A percentile compares a stretch with the other conserved stretches of the same genome.
These are phyloP conservation scores for Chelon auratus DNA, from an alignment of 2,797 vertebrate species.

Conservation along the genomic window DNA sequence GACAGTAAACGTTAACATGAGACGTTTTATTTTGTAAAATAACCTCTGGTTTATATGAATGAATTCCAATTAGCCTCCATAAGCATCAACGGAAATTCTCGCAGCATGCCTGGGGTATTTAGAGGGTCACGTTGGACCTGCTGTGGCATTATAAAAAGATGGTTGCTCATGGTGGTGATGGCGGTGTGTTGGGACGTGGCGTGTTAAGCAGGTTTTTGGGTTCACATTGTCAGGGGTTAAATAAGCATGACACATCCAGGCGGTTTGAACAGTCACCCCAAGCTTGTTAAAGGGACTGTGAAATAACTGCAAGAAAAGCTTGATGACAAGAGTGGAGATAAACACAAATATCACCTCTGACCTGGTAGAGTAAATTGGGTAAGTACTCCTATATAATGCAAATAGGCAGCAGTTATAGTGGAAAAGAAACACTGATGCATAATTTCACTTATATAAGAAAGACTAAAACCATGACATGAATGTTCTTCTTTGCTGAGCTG, in stretches of 20 bases:
- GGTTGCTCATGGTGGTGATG: slow-evolving; percentile 32
- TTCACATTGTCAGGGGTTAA: slow-evolving; percentile 70
- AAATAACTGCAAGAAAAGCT: slow-evolving; percentile 33
- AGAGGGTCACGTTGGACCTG: slow-evolving; percentile 41
- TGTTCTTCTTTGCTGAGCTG: neutral
- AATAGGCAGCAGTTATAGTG: neutral
- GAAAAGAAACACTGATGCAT: neutral
- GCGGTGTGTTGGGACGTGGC: slow-evolving; percentile 20
- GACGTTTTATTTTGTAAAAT: slow-evolving; percentile 72
- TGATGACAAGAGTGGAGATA: slow-evolving; percentile 49
- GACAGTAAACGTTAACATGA: slow-evolving; percentile 70
- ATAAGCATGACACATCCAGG: slow-evolving; percentile 37
- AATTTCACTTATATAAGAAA: neutral
- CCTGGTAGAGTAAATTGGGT: slow-evolving; percentile 42
- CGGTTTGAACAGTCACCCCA: slow-evolving; percentile 56
- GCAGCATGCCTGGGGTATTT: slow-evolving; percentile 31
- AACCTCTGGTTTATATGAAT: slow-evolving; percentile 52
- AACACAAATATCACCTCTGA: slow-evolving; percentile 64
- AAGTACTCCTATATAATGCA: slow-evolving; percentile 1
- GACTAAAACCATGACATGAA: neutral
- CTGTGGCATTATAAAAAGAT: slow-evolving; percentile 69
- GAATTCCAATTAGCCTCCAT: slow-evolving; percentile 41
- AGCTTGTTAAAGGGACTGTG: slow-evolving; percentile 57
- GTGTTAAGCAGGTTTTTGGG: slow-evolving; percentile 31
- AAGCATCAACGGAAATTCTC: slow-evolving; percentile 44